A percentile compares a stretch with the other conserved stretches of the same genome.
phyloP scores from a whole-genome alignment of 1,140 invertebrate genomes.

The Meteorus sp. region DNA sequence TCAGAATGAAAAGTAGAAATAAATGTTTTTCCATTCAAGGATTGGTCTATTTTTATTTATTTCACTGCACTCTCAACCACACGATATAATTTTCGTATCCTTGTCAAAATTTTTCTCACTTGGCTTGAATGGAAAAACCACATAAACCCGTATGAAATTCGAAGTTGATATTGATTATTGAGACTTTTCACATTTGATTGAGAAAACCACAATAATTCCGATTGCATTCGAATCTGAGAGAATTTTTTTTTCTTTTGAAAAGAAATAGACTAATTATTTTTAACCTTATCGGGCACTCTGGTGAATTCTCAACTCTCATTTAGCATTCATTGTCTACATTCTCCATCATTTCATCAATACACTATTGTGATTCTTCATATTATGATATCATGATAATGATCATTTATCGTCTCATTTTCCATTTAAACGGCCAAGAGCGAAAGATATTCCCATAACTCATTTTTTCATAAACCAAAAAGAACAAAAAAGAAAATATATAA shows the following conservation, averaged over 20 bases:
- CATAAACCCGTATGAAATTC: conserved; percentile 6
- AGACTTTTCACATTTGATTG: not conserved
- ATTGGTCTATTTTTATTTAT: conserved; percentile 56
- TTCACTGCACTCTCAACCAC: conserved; percentile 41
- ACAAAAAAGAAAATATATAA: not conserved
- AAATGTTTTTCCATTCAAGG: conserved; percentile 60
- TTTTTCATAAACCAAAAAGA: too few species aligned
- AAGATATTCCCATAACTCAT: conserved; percentile 32
- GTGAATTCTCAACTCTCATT: not conserved
- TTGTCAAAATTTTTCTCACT: conserved; percentile 54
- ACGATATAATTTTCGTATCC: conserved; percentile 39
- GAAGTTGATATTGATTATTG: too few species aligned
- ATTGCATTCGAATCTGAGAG: not conserved
- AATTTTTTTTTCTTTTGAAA: conserved; percentile 23
- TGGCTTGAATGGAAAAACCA: conserved; percentile 59
- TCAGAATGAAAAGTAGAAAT: conserved; percentile 51
- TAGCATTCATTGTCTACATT: conserved; percentile 8
- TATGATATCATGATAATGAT: conserved; percentile 19
- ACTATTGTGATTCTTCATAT: conserved; percentile 13
- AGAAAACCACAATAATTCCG: not conserved
- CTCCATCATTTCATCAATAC: not conserved
- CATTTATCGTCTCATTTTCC: conserved; percentile 40
- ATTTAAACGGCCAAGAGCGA: conserved; percentile 52
- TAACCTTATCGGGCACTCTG: too few species aligned
- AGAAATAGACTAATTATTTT: not conserved